Percentiles rank a stretch among this genome's conserved stretches.
These are phyloP conservation scores for Nymphalis c-album DNA, from an alignment of 2,888 invertebrate species.

Conservation along the genomic window DNA sequence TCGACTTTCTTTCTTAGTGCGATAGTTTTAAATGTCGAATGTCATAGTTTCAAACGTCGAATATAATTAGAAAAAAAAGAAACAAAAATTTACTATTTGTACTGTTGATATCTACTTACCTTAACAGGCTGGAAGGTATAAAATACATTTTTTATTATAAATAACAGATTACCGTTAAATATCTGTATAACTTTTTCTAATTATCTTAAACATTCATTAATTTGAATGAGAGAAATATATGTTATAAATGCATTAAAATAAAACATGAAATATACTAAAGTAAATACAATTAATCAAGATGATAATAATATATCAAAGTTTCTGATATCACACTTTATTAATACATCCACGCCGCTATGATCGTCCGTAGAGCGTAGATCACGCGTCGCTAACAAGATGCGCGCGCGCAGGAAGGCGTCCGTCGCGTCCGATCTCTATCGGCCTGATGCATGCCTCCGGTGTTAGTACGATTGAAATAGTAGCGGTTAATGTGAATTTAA, in stretches of 20 bases:
- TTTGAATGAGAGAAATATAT: background rate
- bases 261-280: background rate
- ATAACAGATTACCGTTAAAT: background rate
- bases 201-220: background rate
- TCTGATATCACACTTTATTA: conserved; percentile 14
- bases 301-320: conserved; percentile 3
- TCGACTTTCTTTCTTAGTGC: no score
- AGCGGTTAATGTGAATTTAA: conserved; percentile 29
- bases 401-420: conserved; percentile 39
- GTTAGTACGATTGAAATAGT: conserved; percentile 29
- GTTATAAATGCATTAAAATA: background rate
- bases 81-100: no score
- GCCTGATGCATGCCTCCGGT: conserved; percentile 38
- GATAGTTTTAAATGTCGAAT: no score
- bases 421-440: conserved; percentile 40
- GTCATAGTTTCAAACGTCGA: no score
- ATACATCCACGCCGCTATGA: conserved; percentile 8
- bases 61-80: no score
- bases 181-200: background rate
- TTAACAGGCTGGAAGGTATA: no score
- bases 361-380: conserved; percentile 26
- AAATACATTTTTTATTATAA: no score
- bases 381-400: conserved; percentile 31
- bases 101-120: no score
- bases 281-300: conserved; percentile 1